Base-by-base conservation (phyloP, 2,888 invertebrate genomes). In the Oscheius sp. region DNA sequence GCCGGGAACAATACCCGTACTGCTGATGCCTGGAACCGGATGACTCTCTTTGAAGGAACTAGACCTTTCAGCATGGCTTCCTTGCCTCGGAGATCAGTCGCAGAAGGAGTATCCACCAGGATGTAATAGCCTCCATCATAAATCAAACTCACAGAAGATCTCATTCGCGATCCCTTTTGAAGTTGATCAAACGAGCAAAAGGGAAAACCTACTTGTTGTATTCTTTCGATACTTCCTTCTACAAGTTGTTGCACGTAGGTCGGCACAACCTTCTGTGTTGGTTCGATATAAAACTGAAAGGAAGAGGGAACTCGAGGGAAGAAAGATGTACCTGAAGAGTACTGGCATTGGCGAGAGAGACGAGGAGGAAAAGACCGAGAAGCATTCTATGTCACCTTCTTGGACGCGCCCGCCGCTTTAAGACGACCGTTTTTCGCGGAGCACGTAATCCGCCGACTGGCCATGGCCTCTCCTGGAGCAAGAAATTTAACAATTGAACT, bases 41-140 rank as follows among this genome's bases (percentile, higher is more conserved):
- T n/a, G 15, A 25, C 12, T 25, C 5, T 10, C 52, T 6, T 12
- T 25, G 52, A 27, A 27, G 29, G n/a, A 55, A 5, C 3, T 31
- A 17, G 58, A 69, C 82, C 81, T 66, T 72, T 76, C 45, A 83
- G 69, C 81, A 83, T 81, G 37, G 73, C 52, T 61, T 82, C 81
- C 48, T 80, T 83, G 17, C 80, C 75, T 20, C 68, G 69, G 27
- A 80, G 66, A 74, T 83, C 82, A 8, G 82, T 82, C 17, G 84
- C 83, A 3, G 82, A 73, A 0, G 83, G 80, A 6, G 84, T 75
- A 69, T 85, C 84, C 37, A 85, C 78, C 55, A 84, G 69, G 52
- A 84, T 79, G 53, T 76, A 76, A 69, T 83, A 80, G 25, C 84
- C 84, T 8, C 74, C 71, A 53, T 82, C 84, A 55, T 75, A 75